Conservation (phyloP, 2,888 invertebrate genomes). For the Orchestes rusci region DNA sequence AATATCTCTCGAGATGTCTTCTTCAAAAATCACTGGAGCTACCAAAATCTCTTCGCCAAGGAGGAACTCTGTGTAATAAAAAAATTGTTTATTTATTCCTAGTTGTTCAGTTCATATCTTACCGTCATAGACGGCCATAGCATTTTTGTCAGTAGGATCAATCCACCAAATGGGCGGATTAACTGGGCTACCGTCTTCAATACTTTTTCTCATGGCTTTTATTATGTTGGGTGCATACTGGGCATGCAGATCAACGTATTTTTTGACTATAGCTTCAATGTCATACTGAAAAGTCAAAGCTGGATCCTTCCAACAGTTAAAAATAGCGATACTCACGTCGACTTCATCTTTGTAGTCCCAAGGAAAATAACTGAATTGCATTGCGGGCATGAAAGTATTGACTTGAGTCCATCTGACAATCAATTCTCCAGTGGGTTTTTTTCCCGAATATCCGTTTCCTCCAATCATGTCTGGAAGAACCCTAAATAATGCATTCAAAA, state of each 20-base stretch:
- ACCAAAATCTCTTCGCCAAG: conserved; percentile 70
- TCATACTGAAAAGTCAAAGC: conserved; percentile 41
- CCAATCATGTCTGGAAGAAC: conserved; percentile 78
- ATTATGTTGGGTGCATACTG: conserved; percentile 55
- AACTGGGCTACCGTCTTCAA: conserved; percentile 59
- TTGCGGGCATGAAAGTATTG: conserved; percentile 67
- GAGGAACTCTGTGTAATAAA: conserved; percentile 59
- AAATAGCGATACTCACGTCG: too few relatives aligned
- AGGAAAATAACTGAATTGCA: conserved; percentile 74
- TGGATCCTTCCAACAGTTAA: too few relatives aligned
- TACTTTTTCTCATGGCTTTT: conserved; percentile 54
- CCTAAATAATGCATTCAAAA: too few relatives aligned
- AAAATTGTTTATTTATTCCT: not conserved
- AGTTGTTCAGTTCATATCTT: conserved; percentile 26
- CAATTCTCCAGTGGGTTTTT: conserved; percentile 49
- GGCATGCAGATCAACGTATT: conserved; percentile 59
- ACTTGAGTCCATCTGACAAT: conserved; percentile 75
- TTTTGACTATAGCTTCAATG: conserved; percentile 56
- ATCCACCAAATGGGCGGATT: conserved; percentile 84
- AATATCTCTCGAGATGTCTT: conserved; percentile 56
- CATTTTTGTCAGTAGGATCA: conserved; percentile 58
- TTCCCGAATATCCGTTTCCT: conserved; percentile 44
- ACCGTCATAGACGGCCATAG: conserved; percentile 55
- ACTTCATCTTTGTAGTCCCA: conserved; percentile 58
- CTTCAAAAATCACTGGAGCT: conserved; percentile 66